These are phyloP conservation scores for Luehdorfia chinensis DNA, from an alignment of 1,140 invertebrate species.

Conservation along the genomic window DNA sequence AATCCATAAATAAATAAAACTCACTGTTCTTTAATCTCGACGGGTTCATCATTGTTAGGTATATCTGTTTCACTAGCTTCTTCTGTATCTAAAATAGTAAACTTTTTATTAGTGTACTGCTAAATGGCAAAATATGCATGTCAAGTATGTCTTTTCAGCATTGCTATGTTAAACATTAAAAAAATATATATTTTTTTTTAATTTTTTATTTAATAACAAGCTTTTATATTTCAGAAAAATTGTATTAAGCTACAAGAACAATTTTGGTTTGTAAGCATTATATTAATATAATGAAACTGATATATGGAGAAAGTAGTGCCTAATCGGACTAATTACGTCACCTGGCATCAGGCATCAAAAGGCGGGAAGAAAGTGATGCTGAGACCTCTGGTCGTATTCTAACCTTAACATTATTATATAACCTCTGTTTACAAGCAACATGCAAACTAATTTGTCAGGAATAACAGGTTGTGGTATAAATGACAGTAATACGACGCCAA, in stretches of 20 bases:
- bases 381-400: constrained; percentile 22
- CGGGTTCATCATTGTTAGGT: constrained; percentile 87
- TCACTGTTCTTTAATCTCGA: constrained; percentile 95
- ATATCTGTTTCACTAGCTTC: constrained; percentile 94
- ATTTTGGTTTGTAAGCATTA: too few relatives aligned
- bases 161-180: too few relatives aligned
- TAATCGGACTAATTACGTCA: constrained; percentile 48
- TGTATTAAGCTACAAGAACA: too few relatives aligned
- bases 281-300: too few relatives aligned
- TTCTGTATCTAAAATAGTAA: constrained; percentile 89
- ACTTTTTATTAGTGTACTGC: too few relatives aligned
- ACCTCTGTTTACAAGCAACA: constrained; percentile 51
- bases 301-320: constrained; percentile 23
- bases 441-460: constrained; percentile 20
- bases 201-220: too few relatives aligned
- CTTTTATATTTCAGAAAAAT: too few relatives aligned
- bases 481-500: constrained; percentile 44
- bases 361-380: constrained; percentile 43
- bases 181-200: too few relatives aligned
- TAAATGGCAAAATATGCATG: constrained; percentile 5
- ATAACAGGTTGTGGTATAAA: constrained; percentile 29
- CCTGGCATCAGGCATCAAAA: constrained; percentile 38
- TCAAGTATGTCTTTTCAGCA: too few relatives aligned
- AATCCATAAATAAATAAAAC: constrained; percentile 48
- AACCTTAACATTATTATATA: constrained; percentile 47